These are phyloP conservation scores for Sicus ferrugineus DNA, from an alignment of 2,888 invertebrate species.

Conservation along the genomic window DNA sequence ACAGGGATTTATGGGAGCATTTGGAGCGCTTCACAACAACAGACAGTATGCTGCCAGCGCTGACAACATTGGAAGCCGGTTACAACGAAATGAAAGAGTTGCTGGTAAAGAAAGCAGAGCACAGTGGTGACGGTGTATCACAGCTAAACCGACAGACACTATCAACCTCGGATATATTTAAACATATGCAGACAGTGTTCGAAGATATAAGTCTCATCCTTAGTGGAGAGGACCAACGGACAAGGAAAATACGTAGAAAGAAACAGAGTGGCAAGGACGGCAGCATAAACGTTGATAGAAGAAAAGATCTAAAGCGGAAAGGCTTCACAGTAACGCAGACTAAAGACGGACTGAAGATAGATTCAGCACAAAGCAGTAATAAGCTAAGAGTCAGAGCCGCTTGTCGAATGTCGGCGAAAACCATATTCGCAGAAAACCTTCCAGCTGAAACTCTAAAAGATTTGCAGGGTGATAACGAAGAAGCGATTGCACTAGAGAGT, in stretches of 20 bases:
- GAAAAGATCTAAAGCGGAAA: constrained; percentile 31
- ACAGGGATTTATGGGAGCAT: constrained; percentile 43
- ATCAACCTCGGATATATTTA: constrained; percentile 49
- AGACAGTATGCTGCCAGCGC: constrained; percentile 38
- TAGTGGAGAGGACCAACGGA: constrained; percentile 30
- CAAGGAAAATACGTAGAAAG: background rate
- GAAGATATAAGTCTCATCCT: constrained; percentile 37
- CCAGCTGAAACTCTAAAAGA: constrained; percentile 47
- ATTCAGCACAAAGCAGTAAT: background rate
- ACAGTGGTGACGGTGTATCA: background rate
- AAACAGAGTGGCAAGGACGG: background rate
- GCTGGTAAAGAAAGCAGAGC: constrained; percentile 36
- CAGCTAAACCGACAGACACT: constrained; percentile 38
- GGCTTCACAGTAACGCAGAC: constrained; percentile 21
- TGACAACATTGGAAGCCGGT: constrained; percentile 50
- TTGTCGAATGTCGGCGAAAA: constrained; percentile 49
- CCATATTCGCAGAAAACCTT: constrained; percentile 44
- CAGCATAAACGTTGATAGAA: background rate
- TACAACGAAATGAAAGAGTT: constrained; percentile 54
- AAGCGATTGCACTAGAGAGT: no score
- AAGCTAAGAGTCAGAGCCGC: background rate
- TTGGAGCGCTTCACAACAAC: constrained; percentile 41
- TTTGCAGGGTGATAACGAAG: constrained; percentile 36
- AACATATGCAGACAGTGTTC: constrained; percentile 42
- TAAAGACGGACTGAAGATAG: background rate